These are phyloP conservation scores for Trachelus iudaicus DNA, from an alignment of 2,888 invertebrate genomes.

Conservation along the genomic window DNA sequence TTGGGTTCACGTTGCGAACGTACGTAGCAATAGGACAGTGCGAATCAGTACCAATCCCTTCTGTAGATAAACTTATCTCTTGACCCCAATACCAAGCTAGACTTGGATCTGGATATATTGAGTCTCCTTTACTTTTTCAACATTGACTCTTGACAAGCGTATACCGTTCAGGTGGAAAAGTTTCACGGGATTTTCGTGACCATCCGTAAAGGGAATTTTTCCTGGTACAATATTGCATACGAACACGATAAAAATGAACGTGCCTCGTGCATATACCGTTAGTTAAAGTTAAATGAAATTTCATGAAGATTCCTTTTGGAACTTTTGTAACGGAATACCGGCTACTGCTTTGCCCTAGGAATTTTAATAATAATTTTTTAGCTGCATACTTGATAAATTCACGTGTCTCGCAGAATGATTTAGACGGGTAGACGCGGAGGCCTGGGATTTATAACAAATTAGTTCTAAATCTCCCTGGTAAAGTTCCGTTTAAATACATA, in stretches of 20 bases:
- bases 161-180: not conserved
- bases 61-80: not conserved
- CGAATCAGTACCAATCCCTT: not conserved
- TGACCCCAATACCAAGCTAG: not conserved
- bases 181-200: not conserved
- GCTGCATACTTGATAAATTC: not conserved
- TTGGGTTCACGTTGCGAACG: not conserved
- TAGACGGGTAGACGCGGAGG: not conserved
- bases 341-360: not conserved
- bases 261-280: not conserved
- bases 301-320: not conserved
- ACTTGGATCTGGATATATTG: not conserved
- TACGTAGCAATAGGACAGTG: not conserved
- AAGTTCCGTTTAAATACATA: slow-evolving; percentile 9
- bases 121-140: not conserved
- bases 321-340: not conserved
- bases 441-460: slow-evolving; percentile 7
- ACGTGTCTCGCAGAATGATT: not conserved
- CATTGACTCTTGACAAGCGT: not conserved
- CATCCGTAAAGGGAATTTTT: not conserved
- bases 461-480: slow-evolving; percentile 3
- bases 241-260: not conserved
- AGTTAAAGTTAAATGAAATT: not conserved
- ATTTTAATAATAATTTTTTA: not conserved
- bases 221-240: not conserved